Evolutionary conservation across 2,888 invertebrate species (phyloP).

Genomic region (Drosophila diplacantha): DNA sequence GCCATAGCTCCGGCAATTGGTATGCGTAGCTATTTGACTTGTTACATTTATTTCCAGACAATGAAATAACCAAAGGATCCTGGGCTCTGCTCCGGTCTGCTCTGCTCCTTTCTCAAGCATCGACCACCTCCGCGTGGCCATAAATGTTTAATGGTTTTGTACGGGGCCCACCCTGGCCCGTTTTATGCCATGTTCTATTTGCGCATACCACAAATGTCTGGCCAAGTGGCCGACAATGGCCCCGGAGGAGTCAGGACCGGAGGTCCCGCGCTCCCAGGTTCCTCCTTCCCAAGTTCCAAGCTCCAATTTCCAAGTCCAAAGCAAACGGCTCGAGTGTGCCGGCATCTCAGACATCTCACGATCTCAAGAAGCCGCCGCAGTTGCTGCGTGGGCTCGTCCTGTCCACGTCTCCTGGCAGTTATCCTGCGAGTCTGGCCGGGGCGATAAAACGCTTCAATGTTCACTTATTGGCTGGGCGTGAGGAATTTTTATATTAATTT

Average conservation of each 20-base stretch:
- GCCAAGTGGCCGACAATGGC: conserved; percentile 35
- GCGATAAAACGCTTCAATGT: conserved; percentile 70
- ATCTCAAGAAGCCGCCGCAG: conserved; percentile 17
- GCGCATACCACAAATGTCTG: conserved; percentile 57
- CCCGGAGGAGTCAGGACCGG: conserved; percentile 1
- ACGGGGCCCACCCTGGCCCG: background rate
- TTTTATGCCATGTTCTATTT: conserved; percentile 48
- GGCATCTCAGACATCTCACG: conserved; percentile 61
- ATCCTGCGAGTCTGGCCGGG: conserved; percentile 50
- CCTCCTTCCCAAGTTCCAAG: conserved; percentile 15
- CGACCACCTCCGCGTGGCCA: conserved; percentile 26
- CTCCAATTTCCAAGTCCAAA: conserved; percentile 40
- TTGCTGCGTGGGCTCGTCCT: conserved; percentile 10
- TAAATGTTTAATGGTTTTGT: conserved; percentile 56
- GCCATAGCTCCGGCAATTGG: background rate
- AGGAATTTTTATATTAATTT: conserved; percentile 75
- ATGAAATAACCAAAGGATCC: conserved; percentile 12
- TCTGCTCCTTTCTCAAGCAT: background rate
- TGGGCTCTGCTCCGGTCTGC: background rate
- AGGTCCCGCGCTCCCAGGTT: conserved; percentile 3
- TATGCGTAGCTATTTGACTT: conserved; percentile 25
- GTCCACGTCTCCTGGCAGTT: conserved; percentile 11
- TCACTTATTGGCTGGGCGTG: conserved; percentile 74
- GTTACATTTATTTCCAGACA: conserved; percentile 31
- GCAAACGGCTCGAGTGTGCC: conserved; percentile 62